phyloP scores from a whole-genome alignment of 2,113 vertebrate genomes.

The Eretmodus cyanostictus region DNA sequence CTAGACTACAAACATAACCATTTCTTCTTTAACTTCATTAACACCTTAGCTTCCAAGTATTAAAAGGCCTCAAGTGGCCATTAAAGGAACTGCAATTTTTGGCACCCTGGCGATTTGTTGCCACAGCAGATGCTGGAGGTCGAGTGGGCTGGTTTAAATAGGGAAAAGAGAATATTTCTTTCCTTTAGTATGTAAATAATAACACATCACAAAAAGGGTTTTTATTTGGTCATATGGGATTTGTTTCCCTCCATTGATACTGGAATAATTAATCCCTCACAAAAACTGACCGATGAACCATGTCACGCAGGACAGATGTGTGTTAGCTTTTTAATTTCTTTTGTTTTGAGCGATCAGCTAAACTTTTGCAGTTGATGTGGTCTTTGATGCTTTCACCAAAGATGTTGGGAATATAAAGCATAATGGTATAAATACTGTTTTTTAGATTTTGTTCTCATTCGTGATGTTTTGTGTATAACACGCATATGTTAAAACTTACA shows the following conservation, averaged over 20 bases:
- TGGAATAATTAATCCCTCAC: background rate
- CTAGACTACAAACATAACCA: background rate
- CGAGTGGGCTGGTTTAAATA: background rate
- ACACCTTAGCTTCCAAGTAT: background rate
- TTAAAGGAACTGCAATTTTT: background rate
- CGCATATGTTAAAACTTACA: background rate
- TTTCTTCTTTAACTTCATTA: background rate
- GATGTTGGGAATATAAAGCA: background rate
- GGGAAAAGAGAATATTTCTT: background rate
- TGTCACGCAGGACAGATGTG: background rate
- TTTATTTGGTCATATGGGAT: background rate
- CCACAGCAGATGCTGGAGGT: background rate
- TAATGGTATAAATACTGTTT: background rate
- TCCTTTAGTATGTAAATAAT: background rate
- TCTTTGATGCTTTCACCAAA: background rate
- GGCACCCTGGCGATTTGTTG: background rate
- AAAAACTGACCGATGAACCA: background rate
- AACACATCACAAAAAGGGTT: background rate
- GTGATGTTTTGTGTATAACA: background rate
- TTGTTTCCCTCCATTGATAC: background rate
- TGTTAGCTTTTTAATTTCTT: background rate
- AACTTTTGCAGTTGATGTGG: background rate
- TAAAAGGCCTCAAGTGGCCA: background rate
- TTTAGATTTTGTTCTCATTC: background rate
- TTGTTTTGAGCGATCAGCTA: background rate